phyloP scores from a whole-genome alignment of 64 coral and sea anemone genomes.

The Pocillopora verrucosa region DNA sequence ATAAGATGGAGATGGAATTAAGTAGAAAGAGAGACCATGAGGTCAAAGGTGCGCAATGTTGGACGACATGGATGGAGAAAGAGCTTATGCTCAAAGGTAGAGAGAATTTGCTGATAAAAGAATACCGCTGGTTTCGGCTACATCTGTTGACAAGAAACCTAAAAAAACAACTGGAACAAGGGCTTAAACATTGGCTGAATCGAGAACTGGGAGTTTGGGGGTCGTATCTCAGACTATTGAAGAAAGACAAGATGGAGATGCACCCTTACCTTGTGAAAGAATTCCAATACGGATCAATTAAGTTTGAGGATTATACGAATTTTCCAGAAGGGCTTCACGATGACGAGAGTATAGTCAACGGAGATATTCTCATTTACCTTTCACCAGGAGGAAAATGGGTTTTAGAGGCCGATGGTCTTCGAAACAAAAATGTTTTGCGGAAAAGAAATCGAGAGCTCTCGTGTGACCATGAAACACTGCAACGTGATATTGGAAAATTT shows the following conservation, averaged over 20 bases:
- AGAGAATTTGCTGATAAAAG: too few relatives aligned
- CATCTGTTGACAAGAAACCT: too few relatives aligned
- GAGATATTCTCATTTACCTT: neutral
- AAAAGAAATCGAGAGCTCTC: neutral
- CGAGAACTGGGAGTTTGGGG: too few relatives aligned
- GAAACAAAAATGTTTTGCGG: neutral
- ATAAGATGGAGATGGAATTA: too few relatives aligned
- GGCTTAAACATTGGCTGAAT: too few relatives aligned
- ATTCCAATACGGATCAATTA: neutral
- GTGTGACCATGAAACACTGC: neutral
- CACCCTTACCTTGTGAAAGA: neutral
- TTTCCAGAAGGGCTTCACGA: neutral
- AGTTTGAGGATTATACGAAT: neutral
- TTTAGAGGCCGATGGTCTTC: neutral
- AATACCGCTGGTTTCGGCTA: too few relatives aligned
- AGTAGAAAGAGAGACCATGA: too few relatives aligned
- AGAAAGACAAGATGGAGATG: neutral
- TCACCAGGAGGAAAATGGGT: conserved; percentile 3
- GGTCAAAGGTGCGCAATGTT: too few relatives aligned
- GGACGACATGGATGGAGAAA: too few relatives aligned
- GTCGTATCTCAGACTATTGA: too few relatives aligned
- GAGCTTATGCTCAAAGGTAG: too few relatives aligned
- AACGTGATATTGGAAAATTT: neutral
- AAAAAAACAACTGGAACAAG: too few relatives aligned
- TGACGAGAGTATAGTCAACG: neutral